Evolutionary conservation across 2,888 invertebrate species (phyloP), one percentile per base, ranked within the genome.

Genomic region (Agonopterix alstromeriana): DNA sequence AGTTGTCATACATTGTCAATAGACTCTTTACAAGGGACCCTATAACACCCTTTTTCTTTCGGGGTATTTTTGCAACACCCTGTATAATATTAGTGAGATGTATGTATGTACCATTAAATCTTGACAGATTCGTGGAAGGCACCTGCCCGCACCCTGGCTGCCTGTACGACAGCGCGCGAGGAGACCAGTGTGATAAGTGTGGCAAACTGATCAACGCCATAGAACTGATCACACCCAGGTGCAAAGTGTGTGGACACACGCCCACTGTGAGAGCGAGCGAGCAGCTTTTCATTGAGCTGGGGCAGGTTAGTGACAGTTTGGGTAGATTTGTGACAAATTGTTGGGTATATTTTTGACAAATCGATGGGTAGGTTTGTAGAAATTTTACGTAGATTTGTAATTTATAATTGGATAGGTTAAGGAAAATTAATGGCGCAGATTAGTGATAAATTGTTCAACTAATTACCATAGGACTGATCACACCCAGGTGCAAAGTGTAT

Each of bases 141-240:
- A 95, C 91, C 0, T 99, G 99, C 77, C 99, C 98, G 0, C 92
- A 93, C 77, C 86, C 90, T 0, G 92, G 95, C 44, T 99, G 99
- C 70, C 91, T 90, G 2, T 99, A 96, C 81, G 95, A 95, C 60
- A 95, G 96, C 73, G 99, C 99, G 0, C 91, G 99, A 41, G 99
- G 99, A 2, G 99, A 99, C 86, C 99, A 99, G 80, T 99, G 99
- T 76, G 99, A 99, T 80, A 95, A 94, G 58, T 99, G 99, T 72
- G 97, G 98, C 1, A 97, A 97, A 73, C 90, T 99, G 8, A 94
- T 99, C 48, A 99, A 98, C 78, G 97, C 99, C 0, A 91, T 92
- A 0, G 98, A 99, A 52, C 87, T 99, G 35, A 90, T 93, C 51
- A 89, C 93, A 51, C 97, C 98, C 0, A 10, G 49, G 49, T 99